Evolutionary conservation across 2,797 vertebrate genomes (phyloP).

Genomic region (Apogon talboti): DNA sequence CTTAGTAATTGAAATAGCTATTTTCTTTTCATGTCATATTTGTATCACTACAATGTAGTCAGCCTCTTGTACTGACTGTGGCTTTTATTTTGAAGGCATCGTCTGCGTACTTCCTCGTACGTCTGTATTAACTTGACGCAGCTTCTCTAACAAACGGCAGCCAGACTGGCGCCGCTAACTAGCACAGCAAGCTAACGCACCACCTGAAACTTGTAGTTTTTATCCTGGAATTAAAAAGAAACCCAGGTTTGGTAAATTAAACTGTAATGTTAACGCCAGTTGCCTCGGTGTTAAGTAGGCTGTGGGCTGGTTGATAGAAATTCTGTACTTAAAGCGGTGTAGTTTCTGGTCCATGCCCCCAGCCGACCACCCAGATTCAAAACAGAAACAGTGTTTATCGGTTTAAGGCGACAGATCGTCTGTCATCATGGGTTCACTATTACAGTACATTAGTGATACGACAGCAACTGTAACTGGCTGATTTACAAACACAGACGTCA

Average conservation of each 20-base stretch:
- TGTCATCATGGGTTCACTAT: background rate
- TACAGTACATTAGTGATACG: background rate
- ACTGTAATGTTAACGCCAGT: accelerated
- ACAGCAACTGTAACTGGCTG: background rate
- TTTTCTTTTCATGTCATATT: too few relatives aligned
- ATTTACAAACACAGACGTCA: background rate
- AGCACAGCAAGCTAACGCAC: conserved; percentile 5
- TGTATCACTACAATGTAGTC: too few relatives aligned
- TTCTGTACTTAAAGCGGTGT: background rate
- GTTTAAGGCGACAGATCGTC: background rate
- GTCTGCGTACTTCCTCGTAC: background rate
- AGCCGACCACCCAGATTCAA: conserved; percentile 2
- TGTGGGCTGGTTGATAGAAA: conserved; percentile 1
- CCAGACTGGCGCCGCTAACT: conserved; percentile 71
- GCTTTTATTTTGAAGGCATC: conserved; percentile 22
- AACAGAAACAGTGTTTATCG: conserved; percentile 12
- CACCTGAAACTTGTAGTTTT: conserved; percentile 5
- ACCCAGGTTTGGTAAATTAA: background rate
- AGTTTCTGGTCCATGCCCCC: conserved; percentile 11
- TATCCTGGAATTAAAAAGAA: background rate
- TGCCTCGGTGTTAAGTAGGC: background rate
- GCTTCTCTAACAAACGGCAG: conserved; percentile 34
- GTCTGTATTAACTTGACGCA: conserved; percentile 5
- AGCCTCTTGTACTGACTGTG: too few relatives aligned
- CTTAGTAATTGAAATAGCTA: too few relatives aligned